Percentiles rank a stretch among this genome's conserved stretches.
phyloP scores from a whole-genome alignment of 2,888 invertebrate species.

The Melitaea athalia region DNA sequence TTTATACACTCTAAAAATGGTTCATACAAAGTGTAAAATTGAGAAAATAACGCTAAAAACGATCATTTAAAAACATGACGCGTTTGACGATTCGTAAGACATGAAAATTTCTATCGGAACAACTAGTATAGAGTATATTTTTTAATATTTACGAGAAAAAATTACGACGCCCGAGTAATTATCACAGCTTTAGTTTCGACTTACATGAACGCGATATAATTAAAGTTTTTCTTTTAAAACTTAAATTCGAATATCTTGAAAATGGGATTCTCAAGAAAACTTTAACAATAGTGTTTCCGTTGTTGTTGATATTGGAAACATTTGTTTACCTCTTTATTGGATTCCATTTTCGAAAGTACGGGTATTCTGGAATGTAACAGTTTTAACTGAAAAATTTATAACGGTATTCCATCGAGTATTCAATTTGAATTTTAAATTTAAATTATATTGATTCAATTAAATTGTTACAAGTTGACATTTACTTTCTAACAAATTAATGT shows the following conservation, averaged over 20 bases:
- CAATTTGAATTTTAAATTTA: not conserved
- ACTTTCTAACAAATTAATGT: no score
- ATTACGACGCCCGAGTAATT: not conserved
- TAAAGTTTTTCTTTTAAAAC: constrained; percentile 34
- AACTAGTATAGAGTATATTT: no score
- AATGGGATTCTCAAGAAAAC: constrained; percentile 6
- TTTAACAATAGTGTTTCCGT: constrained; percentile 16
- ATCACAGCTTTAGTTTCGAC: not conserved
- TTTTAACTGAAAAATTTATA: not conserved
- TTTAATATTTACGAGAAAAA: not conserved
- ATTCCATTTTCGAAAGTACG: not conserved
- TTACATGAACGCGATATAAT: constrained; percentile 18
- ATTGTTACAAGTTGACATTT: no score
- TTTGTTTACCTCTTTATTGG: constrained; percentile 13
- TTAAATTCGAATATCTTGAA: constrained; percentile 19
- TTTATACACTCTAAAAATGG: no score
- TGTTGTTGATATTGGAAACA: constrained; percentile 1
- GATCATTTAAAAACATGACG: no score
- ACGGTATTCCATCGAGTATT: not conserved
- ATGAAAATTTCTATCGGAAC: no score
- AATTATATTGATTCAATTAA: no score
- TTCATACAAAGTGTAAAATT: no score
- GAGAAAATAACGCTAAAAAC: no score
- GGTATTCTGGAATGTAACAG: not conserved
- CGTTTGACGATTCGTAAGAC: no score